Evolutionary conservation across 2,113 vertebrate species (phyloP).

Genomic region (Scartelaos histophorus): DNA sequence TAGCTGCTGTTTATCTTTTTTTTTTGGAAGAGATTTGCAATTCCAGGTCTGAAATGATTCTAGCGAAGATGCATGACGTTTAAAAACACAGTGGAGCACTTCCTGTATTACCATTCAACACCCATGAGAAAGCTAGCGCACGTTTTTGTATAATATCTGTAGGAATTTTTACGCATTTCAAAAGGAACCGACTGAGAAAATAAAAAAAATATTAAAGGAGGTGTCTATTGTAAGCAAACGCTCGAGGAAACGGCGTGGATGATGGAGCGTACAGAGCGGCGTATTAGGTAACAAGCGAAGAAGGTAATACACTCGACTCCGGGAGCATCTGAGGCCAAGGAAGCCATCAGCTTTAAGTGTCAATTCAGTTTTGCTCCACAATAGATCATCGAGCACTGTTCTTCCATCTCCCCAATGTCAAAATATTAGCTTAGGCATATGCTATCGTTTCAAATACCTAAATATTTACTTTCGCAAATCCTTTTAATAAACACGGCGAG

Average conservation of each 20-base stretch:
- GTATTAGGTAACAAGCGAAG: background rate
- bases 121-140: background rate
- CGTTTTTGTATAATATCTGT: background rate
- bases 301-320: background rate
- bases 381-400: background rate
- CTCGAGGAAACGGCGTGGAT: background rate
- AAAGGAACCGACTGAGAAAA: background rate
- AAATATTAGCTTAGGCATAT: background rate
- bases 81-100: too few species aligned
- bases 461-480: constrained; percentile 2
- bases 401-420: background rate
- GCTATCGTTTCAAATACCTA: background rate
- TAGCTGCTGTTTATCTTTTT: too few species aligned
- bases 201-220: background rate
- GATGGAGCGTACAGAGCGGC: background rate
- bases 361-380: background rate
- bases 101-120: background rate
- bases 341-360: background rate
- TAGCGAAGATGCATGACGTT: too few species aligned
- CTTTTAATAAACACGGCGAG: background rate
- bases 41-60: too few species aligned
- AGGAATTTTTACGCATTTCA: background rate
- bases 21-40: too few species aligned
- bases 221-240: background rate
- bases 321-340: background rate